Percentiles rank a stretch among this genome's conserved stretches.
Evolutionary conservation across 2,888 invertebrate species (phyloP).

Genomic region (Pecten maximus): DNA sequence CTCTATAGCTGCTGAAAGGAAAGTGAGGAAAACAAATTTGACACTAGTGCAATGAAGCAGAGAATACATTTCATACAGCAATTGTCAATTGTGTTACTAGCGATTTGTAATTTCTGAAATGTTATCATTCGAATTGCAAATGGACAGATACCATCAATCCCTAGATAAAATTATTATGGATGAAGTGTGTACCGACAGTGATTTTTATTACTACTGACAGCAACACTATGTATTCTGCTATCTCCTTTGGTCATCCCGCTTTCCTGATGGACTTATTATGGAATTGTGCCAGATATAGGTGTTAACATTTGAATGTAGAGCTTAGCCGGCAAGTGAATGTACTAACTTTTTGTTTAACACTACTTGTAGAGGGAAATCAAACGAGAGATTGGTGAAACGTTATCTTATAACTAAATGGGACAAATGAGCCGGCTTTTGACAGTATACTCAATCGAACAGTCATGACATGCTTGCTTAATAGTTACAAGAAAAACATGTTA

Average conservation of each 20-base stretch:
- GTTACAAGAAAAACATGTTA: too few species aligned
- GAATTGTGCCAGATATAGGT: not conserved
- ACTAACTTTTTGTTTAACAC: too few species aligned
- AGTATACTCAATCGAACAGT: too few species aligned
- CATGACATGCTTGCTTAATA: too few species aligned
- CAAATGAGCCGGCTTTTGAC: too few species aligned
- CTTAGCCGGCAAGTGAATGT: too few species aligned
- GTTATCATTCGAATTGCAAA: not conserved
- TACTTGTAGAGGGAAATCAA: too few species aligned
- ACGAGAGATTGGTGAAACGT: too few species aligned
- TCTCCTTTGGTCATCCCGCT: not conserved
- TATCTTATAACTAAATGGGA: too few species aligned
- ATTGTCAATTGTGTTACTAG: not conserved
- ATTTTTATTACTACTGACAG: not conserved
- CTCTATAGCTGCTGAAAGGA: conserved; percentile 5
- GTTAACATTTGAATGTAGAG: not conserved
- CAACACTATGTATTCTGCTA: not conserved
- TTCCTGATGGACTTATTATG: not conserved
- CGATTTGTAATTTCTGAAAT: not conserved
- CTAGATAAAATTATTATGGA: not conserved
- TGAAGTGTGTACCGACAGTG: not conserved
- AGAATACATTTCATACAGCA: not conserved
- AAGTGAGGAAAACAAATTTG: not conserved
- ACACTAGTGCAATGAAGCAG: not conserved
- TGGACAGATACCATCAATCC: not conserved